Evolutionary conservation across 2,797 vertebrate species (phyloP).

Genomic region (Eptatretus atami): DNA sequence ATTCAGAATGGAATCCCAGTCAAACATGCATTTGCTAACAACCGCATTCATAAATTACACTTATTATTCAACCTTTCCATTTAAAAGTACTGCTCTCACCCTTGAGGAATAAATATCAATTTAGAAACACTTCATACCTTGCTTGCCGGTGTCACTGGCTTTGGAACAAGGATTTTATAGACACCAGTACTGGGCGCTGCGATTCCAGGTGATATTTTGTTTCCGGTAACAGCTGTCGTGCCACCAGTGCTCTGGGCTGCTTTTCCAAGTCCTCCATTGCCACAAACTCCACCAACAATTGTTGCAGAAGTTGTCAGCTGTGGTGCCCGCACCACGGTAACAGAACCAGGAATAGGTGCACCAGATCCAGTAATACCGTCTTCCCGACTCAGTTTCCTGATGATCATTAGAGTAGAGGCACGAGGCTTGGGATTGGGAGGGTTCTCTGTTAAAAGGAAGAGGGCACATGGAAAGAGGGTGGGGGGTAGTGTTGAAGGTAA

Average conservation of each 20-base stretch:
- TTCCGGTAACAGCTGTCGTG: not conserved
- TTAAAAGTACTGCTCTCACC: too few species aligned
- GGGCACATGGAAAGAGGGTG: not conserved
- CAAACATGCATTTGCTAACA: too few species aligned
- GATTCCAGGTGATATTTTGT: not conserved
- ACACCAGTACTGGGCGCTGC: slow-evolving; percentile 30
- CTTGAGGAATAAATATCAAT: too few species aligned
- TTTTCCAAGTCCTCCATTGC: not conserved
- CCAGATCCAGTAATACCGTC: slow-evolving; percentile 90
- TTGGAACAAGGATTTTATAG: slow-evolving; percentile 96
- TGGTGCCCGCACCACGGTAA: slow-evolving; percentile 21
- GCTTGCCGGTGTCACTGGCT: slow-evolving; percentile 58
- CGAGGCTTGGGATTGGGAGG: slow-evolving; percentile 92
- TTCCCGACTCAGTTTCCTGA: slow-evolving; percentile 97
- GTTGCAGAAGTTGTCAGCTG: slow-evolving; percentile 1
- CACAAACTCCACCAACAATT: not conserved
- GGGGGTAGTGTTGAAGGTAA: not conserved
- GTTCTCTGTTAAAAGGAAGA: slow-evolving; percentile 29
- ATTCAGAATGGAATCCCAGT: too few species aligned
- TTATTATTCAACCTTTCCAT: too few species aligned
- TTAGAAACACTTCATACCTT: slow-evolving; percentile 27
- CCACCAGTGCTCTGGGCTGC: not conserved
- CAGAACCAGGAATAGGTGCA: slow-evolving; percentile 72
- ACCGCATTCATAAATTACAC: too few species aligned
- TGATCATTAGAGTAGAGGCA: slow-evolving; percentile 90